Base-by-base conservation (phyloP, 1,140 invertebrate genomes). In the Calycopis cecrops region DNA sequence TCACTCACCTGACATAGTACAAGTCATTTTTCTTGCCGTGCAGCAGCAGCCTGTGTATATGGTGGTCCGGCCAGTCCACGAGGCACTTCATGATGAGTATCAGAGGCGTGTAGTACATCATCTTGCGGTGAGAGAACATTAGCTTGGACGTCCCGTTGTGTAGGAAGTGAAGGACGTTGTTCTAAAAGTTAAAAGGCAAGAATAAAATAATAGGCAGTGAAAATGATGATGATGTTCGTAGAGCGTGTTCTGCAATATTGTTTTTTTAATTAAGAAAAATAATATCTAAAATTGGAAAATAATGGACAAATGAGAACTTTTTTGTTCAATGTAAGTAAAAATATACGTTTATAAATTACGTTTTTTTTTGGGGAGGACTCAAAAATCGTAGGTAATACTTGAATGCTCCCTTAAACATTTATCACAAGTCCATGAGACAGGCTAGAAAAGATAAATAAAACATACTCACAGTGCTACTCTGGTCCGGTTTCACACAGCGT, bases 91-190 rank as follows among this genome's bases (percentile, higher is more conserved):
- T 84, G 37, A 99, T 91, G 47, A 99, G 86, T 35, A 98, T 89
- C 10, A 98, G 82, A 0, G 97, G 97, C 0, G 96, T 88, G 79
- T 95, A 98, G 75, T 95, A 98, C 58, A 96, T 82, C 60, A 92
- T 84, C 81, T 94, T 96, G 21, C 88, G 89, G 68, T 96, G 90
- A 3, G 90, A 90, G 74, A 99, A 96, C 92, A 96, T 94, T 0
- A 96, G 82, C 78, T 94, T 96, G n/a, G 91, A 93, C 1, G 93
- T 92, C 6, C 97, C 97, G 85, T 98, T 95, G 38, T 91, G 94
- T 0, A 99, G 89, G 83, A 95, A 99, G 83, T 99, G 98, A 0
- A 99, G 87, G 0, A 94, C 92, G 82, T 98, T 97, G 48, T 90
- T 96, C 93, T 97, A 80, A 17, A 91, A 92, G n/a, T n/a, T 51